Evolutionary conservation across 2,797 vertebrate species (phyloP).

Genomic region (Tinamus major): DNA sequence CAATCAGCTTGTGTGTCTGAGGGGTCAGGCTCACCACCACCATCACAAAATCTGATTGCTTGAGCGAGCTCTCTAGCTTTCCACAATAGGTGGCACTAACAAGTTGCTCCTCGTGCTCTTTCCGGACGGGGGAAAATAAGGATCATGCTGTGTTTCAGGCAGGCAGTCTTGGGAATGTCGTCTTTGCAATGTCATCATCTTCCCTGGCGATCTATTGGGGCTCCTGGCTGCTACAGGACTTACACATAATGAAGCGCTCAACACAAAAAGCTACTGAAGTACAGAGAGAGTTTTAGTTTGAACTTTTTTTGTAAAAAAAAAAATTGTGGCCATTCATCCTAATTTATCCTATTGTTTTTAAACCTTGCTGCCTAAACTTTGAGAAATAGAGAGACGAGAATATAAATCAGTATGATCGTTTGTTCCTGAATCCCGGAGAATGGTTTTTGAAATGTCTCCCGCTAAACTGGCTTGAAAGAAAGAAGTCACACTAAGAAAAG

Average conservation of each 20-base stretch:
- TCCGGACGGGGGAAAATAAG: constrained; percentile 56
- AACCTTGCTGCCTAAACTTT: background rate
- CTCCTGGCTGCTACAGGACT: background rate
- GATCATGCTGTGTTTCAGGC: background rate
- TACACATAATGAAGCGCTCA: background rate
- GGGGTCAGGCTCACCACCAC: constrained; percentile 77
- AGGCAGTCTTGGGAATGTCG: background rate
- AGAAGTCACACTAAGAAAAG: background rate
- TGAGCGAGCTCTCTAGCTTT: constrained; percentile 80
- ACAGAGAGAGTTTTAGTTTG: background rate
- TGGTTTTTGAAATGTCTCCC: background rate
- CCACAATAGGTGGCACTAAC: constrained; percentile 75
- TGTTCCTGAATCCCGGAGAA: background rate
- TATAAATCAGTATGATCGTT: background rate
- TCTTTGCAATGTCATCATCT: background rate
- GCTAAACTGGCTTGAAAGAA: background rate
- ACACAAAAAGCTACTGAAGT: background rate
- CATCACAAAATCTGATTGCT: constrained; percentile 80
- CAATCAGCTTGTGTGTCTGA: constrained; percentile 75
- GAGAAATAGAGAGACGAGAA: background rate
- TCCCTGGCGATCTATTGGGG: background rate
- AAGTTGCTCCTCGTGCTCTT: constrained; percentile 76
- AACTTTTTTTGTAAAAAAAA: background rate
- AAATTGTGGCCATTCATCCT: background rate
- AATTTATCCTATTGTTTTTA: background rate